Percentiles rank a stretch among this genome's conserved stretches.
Evolutionary conservation across 2,888 invertebrate genomes (phyloP).

Genomic region (Emmelina monodactyla): DNA sequence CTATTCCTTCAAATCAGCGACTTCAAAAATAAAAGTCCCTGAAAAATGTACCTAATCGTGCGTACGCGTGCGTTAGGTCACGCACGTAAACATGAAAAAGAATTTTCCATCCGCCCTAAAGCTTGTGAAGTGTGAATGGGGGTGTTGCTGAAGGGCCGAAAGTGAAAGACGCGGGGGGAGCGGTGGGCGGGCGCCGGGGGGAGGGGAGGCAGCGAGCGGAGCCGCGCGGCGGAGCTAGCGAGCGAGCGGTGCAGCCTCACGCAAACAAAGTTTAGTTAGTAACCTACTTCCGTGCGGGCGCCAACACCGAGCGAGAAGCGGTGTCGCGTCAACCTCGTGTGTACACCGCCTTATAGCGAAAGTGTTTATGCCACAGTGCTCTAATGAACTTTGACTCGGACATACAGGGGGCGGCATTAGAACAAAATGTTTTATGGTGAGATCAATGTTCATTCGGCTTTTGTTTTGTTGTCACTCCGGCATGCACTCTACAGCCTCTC

Average conservation of each 20-base stretch:
- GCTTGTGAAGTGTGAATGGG: not conserved
- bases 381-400: constrained; percentile 7
- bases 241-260: constrained; percentile 60
- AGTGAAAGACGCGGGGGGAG: constrained; percentile 50
- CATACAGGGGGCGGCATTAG: constrained; percentile 20
- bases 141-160: constrained; percentile 29
- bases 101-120: not conserved
- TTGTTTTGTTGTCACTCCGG: constrained; percentile 43
- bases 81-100: constrained; percentile 1
- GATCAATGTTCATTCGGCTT: constrained; percentile 38
- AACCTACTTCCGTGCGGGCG: constrained; percentile 67
- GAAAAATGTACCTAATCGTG: not conserved
- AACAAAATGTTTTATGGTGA: constrained; percentile 64
- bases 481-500: constrained; percentile 42
- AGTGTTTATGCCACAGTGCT: not conserved
- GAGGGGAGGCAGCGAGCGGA: constrained; percentile 22
- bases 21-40: not conserved
- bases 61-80: not conserved
- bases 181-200: constrained; percentile 20
- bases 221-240: constrained; percentile 34
- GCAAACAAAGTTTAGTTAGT: constrained; percentile 66
- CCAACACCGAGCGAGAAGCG: constrained; percentile 52
- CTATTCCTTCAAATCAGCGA: not conserved
- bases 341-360: constrained; percentile 21
- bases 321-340: constrained; percentile 30